phyloP scores from a whole-genome alignment of 1,140 invertebrate genomes.

The Bombus terrestris region DNA sequence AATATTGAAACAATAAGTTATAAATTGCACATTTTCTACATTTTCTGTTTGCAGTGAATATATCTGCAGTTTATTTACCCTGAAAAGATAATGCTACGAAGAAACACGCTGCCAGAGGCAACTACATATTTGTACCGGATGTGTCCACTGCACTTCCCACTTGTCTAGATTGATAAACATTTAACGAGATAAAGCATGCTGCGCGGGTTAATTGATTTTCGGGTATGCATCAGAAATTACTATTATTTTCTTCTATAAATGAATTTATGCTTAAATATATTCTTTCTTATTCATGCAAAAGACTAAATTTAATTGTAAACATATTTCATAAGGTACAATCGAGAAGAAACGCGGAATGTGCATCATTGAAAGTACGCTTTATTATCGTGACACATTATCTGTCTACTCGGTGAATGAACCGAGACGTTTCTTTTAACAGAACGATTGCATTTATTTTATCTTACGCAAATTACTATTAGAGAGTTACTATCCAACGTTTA shows the following conservation, averaged over 20 bases:
- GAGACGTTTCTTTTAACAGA: slow-evolving; percentile 29
- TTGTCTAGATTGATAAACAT: slow-evolving; percentile 65
- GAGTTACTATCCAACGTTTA: background rate
- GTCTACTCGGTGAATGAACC: slow-evolving; percentile 55
- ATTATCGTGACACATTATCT: slow-evolving; percentile 55
- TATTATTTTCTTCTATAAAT: background rate
- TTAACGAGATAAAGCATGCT: slow-evolving; percentile 55
- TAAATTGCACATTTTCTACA: background rate
- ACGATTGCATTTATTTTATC: slow-evolving; percentile 6
- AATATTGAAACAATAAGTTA: slow-evolving; percentile 1
- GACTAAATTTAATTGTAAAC: slow-evolving; percentile 26
- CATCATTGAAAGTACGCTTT: slow-evolving; percentile 48
- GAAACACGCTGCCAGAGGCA: background rate
- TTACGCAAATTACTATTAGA: slow-evolving; percentile 6
- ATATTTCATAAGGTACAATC: slow-evolving; percentile 27
- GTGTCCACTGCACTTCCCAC: slow-evolving; percentile 64
- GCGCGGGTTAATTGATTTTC: slow-evolving; percentile 49
- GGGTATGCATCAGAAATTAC: background rate
- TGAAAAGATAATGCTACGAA: slow-evolving; percentile 50
- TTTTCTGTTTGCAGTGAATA: slow-evolving; percentile 6
- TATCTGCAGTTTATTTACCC: slow-evolving; percentile 65
- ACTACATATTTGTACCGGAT: slow-evolving; percentile 63
- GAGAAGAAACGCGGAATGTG: slow-evolving; percentile 12
- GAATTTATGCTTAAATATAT: background rate
- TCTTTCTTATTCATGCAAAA: background rate